Evolutionary conservation across 92 coral and sea anemone genomes (phyloP).

Genomic region (Paragorgia papillata): DNA sequence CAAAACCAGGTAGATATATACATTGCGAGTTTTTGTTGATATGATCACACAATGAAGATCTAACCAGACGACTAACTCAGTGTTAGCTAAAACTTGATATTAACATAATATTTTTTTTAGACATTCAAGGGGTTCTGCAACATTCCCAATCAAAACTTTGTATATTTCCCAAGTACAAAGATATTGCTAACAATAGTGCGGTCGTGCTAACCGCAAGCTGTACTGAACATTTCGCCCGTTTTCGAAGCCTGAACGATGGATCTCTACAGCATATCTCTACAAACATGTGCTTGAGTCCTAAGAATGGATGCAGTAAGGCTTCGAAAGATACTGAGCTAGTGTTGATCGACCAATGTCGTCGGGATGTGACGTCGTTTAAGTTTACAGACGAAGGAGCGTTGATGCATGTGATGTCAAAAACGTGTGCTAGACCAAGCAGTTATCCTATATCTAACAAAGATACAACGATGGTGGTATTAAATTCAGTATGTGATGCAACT

Average conservation of each 20-base stretch:
- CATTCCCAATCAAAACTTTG: slow-evolving; percentile 13
- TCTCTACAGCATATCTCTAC: slow-evolving; percentile 1
- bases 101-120: background rate
- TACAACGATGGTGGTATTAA: slow-evolving; percentile 13
- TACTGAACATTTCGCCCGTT: slow-evolving; percentile 10
- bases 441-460: slow-evolving; percentile 15
- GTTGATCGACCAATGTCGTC: background rate
- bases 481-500: background rate
- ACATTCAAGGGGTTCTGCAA: slow-evolving; percentile 28
- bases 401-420: slow-evolving; percentile 24
- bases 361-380: background rate
- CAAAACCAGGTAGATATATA: slow-evolving; percentile 6
- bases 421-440: slow-evolving; percentile 5
- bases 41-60: too few relatives aligned
- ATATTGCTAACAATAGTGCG: background rate
- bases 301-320: background rate
- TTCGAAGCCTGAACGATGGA: slow-evolving; percentile 22
- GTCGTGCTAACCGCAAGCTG: slow-evolving; percentile 5
- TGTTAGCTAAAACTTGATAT: too few relatives aligned
- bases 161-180: background rate
- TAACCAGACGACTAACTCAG: too few relatives aligned
- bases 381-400: slow-evolving; percentile 10
- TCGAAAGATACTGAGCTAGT: slow-evolving; percentile 12
- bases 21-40: too few relatives aligned
- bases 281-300: slow-evolving; percentile 7